Percentiles rank a stretch among this genome's conserved stretches.
phyloP scores from a whole-genome alignment of 1,140 invertebrate species.

The Saxidomus purpurata region DNA sequence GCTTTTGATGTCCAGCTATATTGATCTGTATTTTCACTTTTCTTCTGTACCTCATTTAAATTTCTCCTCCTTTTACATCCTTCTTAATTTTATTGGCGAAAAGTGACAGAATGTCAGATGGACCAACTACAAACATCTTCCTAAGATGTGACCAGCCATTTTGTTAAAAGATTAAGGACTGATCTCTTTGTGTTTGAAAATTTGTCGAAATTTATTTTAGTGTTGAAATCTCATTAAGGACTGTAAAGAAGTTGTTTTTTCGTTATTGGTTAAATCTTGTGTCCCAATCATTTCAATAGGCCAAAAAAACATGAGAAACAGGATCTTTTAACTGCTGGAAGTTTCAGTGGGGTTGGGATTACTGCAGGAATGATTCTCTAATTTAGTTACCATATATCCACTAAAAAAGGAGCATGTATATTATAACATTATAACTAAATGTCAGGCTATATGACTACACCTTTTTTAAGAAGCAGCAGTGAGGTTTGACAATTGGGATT shows the following conservation, averaged over 20 bases:
- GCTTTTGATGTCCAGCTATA: conserved; percentile 56
- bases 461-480: no score
- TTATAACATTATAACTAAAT: no score
- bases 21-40: conserved; percentile 48
- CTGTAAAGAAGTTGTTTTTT: conserved; percentile 36
- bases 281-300: not conserved
- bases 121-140: conserved; percentile 12
- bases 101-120: conserved; percentile 46
- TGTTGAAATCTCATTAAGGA: conserved; percentile 25
- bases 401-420: no score
- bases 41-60: not conserved
- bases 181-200: conserved; percentile 40
- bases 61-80: conserved; percentile 48
- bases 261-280: conserved; percentile 42
- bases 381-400: no score
- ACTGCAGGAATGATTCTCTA: not conserved
- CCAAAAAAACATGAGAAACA: not conserved
- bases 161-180: conserved; percentile 38
- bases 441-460: no score
- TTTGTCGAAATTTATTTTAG: conserved; percentile 47
- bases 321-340: not conserved
- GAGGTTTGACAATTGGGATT: no score
- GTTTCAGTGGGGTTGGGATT: not conserved
- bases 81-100: conserved; percentile 59
- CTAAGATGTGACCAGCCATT: conserved; percentile 61